Conservation (phyloP, 1,140 invertebrate genomes). For the Nasonia vitripennis region DNA sequence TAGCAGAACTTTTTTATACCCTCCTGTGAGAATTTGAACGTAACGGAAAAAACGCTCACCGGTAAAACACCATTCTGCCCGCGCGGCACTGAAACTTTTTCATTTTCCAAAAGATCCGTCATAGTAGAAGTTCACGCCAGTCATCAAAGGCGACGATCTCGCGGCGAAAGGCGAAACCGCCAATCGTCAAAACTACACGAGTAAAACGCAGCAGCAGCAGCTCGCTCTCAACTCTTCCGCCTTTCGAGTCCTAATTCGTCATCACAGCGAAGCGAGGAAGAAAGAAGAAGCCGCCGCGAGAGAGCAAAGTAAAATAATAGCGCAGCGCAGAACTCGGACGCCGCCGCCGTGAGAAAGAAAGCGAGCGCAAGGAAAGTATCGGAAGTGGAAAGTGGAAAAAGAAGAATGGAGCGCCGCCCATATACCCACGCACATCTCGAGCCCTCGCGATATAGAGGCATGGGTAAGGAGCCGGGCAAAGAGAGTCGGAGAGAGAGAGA, state of each 20-base stretch:
- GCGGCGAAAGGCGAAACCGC: not conserved
- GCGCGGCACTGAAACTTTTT: not conserved
- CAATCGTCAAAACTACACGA: not conserved
- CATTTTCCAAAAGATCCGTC: not conserved
- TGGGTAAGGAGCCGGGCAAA: constrained; percentile 4
- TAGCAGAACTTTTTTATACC: not conserved
- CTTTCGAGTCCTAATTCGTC: not conserved
- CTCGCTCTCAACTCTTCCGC: not conserved
- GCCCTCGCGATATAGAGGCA: not conserved
- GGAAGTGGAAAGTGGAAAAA: constrained; percentile 28
- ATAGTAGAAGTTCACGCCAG: not conserved
- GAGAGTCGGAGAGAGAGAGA: not conserved
- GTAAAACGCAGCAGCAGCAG: not conserved
- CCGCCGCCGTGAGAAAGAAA: not conserved
- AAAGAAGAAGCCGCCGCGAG: not conserved
- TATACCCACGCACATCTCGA: not conserved
- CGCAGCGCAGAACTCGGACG: not conserved
- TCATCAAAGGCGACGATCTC: not conserved
- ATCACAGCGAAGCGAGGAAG: not conserved
- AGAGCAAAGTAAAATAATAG: constrained; percentile 43
- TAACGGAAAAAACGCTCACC: not conserved
- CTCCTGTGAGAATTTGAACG: not conserved
- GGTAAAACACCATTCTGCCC: not conserved
- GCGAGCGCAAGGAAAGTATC: not conserved
- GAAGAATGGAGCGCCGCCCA: not conserved